Conservation (phyloP, 2,888 invertebrate species). For the Smittia aterrima region DNA sequence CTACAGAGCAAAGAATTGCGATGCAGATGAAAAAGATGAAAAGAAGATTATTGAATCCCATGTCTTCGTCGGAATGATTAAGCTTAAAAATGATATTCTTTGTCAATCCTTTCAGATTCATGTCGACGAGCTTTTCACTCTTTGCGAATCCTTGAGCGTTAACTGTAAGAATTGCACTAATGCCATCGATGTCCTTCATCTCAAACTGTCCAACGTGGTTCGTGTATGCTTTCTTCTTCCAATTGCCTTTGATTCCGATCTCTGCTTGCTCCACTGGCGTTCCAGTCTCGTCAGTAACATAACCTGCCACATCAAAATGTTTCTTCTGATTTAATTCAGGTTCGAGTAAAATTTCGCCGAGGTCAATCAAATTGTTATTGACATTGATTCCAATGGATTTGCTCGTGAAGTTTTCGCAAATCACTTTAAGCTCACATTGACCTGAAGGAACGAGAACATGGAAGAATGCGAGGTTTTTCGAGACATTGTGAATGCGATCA, state of each 20-base stretch:
- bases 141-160: conserved; percentile 14
- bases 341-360: conserved; percentile 44
- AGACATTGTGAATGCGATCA: conserved; percentile 59
- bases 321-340: conserved; percentile 31
- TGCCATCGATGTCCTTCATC: conserved; percentile 42
- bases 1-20: conserved; percentile 13
- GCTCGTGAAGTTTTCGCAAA: conserved; percentile 61
- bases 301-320: conserved; percentile 50
- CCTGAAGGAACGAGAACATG: conserved; percentile 70
- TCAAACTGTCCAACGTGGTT: conserved; percentile 34
- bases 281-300: conserved; percentile 64
- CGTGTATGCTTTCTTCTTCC: conserved; percentile 41
- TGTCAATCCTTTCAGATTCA: conserved; percentile 6
- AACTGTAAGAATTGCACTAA: conserved; percentile 23
- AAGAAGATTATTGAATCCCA: conserved; percentile 13
- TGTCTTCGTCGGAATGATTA: neutral
- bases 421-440: conserved; percentile 61
- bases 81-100: conserved; percentile 34
- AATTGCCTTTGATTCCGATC: conserved; percentile 32
- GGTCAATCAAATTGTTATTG: conserved; percentile 47
- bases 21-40: conserved; percentile 34
- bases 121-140: conserved; percentile 20
- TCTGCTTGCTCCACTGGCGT: conserved; percentile 58
- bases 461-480: conserved; percentile 69
- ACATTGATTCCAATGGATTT: conserved; percentile 55